Evolutionary conservation across 2,888 invertebrate genomes (phyloP).

Genomic region (Chloroclystis v-ata): DNA sequence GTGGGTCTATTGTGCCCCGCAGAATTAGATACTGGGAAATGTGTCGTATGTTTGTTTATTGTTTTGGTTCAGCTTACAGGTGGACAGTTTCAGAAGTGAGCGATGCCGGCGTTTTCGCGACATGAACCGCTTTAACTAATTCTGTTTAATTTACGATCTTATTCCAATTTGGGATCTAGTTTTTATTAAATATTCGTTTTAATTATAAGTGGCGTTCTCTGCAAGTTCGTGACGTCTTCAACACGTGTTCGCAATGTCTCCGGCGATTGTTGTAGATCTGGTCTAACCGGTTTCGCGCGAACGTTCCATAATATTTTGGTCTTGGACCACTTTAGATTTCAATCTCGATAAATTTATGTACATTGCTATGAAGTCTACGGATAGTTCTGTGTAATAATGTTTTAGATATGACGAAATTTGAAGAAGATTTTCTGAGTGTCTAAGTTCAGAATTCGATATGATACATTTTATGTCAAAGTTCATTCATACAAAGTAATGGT

Average conservation of each 20-base stretch:
- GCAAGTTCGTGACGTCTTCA: neutral
- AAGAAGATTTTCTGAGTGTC: no score
- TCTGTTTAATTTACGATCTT: neutral
- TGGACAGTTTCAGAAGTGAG: neutral
- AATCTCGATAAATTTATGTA: slow-evolving; percentile 9
- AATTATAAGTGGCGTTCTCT: neutral
- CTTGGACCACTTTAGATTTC: slow-evolving; percentile 7
- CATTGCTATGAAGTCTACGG: neutral
- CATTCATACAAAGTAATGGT: no score
- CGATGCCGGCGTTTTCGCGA: neutral
- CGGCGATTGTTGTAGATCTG: neutral
- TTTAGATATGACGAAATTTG: no score
- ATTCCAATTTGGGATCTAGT: neutral
- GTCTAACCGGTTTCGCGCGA: no score
- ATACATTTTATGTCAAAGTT: no score
- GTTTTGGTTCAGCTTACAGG: neutral
- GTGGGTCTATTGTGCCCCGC: slow-evolving; percentile 24
- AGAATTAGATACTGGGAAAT: slow-evolving; percentile 15
- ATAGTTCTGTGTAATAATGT: no score
- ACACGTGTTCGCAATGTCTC: neutral
- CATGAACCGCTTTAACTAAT: neutral
- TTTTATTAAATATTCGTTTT: neutral
- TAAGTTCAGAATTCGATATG: no score
- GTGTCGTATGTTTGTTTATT: slow-evolving; percentile 13
- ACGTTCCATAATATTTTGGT: slow-evolving; percentile 13